Evolutionary conservation across 2,113 vertebrate genomes (phyloP), one percentile per base, ranked within the genome.

Genomic region (Alces alces): DNA sequence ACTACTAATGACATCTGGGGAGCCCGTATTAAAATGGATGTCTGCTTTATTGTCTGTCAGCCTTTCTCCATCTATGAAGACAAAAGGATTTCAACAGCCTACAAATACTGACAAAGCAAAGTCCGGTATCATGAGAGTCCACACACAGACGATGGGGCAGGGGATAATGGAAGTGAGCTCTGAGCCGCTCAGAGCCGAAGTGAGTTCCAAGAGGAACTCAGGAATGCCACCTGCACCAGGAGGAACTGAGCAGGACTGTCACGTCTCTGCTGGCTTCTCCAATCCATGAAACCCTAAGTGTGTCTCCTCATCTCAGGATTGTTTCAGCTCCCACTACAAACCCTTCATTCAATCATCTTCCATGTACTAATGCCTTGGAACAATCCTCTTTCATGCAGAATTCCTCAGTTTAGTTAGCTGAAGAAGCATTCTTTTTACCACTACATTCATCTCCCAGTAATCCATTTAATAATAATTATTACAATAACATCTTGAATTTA

Each of bases 371-470:
- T 36, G 30, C 91, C 82, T 91, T 60, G 73, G 78, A 25, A 96
- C 85, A 79, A 16, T 45, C 79, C 21, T 86, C 90, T 61, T 92
- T 79, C 64, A 27, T 27, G 19, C 36, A 80, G 70, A 97, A 84
- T 73, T 33, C 15, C 83, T 86, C 83, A 17, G 12, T 60, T 70
- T 82, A 82, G 47, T 83, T 61, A 82, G 47, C 76, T 91, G 36
- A 36, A 96, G 78, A 94, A 97, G 96, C 78, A 78, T 58, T 95
- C 54, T 78, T 91, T 95, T 86, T 95, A 89, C 95, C 90, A 91
- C 60, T 95, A 25, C 55, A 86, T 91, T 91, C 70, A 86, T 97
- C 70, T 92, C 89, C 52, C 58, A 57, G 60, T 88, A 96, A 91
- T 78, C 39, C 55, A 84, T 47, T 94, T 96, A 95, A 84, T 95